Base-by-base conservation (phyloP, 2,888 invertebrate species). In the Catocala sponsa region DNA sequence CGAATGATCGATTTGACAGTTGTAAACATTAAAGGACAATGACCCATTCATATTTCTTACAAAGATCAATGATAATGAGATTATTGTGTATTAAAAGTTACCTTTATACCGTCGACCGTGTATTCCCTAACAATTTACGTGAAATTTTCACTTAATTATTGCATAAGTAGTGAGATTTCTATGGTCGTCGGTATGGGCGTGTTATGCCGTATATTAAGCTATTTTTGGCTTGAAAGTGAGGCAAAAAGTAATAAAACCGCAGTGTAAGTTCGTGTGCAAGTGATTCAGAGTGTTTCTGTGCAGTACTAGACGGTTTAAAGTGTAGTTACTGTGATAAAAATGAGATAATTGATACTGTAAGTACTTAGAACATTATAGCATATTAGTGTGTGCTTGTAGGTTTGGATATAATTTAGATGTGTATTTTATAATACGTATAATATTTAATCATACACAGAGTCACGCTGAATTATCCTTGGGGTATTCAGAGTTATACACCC, bases 21-120 rank as follows among this genome's bases (percentile, higher is more conserved):
- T 89, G 89, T 92, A 92, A 92, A 92, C 91, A 92, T 9, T 54
- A 55, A 66, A 75, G 90, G 85, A 86, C 91, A 91, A 86, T 92
- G 92, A 92, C 91, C 84, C 79, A 60, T 78, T 72, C 48, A 78
- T 63, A 75, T 83, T 74, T 65, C 64, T 55, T 55, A 64, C 55
- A 83, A 81, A 82, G 82, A 81, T 62, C 70, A 79, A 74, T 78
- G 76, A 85, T 83, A 86, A 70, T 75, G 60, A 58, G 35, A 50
- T 74, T 78, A 74, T 82, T 70, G 80, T 88, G 74, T 85, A 85
- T 84, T 74, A 89, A 90, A 89, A 76, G 77, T 80, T 71, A 69
- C 68, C 72, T 79, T 10, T 46, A 62, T 64, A 70, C 68, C 76
- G 76, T 74, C 54, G 48, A 57, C 62, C 59, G 59, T 61, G 57